A percentile compares a stretch with the other conserved stretches of the same genome.
Evolutionary conservation across 2,113 vertebrate genomes (phyloP).

Genomic region (Osmerus mordax): DNA sequence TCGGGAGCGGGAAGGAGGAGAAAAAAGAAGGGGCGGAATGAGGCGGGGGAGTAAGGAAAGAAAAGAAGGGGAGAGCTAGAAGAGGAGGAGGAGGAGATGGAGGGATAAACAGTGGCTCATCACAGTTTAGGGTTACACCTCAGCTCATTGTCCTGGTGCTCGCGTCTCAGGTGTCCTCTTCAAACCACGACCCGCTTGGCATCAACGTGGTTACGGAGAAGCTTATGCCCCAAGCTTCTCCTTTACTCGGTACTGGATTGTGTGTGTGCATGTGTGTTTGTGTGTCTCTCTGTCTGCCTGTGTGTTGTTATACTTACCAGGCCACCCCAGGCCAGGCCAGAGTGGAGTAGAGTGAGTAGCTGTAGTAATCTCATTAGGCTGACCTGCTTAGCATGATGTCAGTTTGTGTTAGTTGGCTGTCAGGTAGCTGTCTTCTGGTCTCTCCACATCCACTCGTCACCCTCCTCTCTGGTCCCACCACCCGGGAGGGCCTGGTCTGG

Average conservation of each 20-base stretch:
- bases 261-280: slow-evolving; percentile 1
- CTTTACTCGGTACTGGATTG: not conserved
- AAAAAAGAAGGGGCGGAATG: slow-evolving; percentile 14
- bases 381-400: slow-evolving; percentile 64
- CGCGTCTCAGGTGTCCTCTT: slow-evolving; percentile 75
- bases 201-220: slow-evolving; percentile 58
- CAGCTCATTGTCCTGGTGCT: slow-evolving; percentile 74
- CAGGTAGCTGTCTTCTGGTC: slow-evolving; percentile 46
- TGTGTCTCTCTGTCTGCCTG: slow-evolving; percentile 21
- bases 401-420: slow-evolving; percentile 55
- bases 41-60: slow-evolving; percentile 53
- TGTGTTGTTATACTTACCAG: slow-evolving; percentile 15
- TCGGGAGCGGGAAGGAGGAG: not conserved
- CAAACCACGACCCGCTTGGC: slow-evolving; percentile 69
- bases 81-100: slow-evolving; percentile 13
- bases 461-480: too few species aligned
- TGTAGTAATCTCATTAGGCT: slow-evolving; percentile 67
- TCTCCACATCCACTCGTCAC: too few species aligned
- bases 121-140: slow-evolving; percentile 73
- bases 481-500: too few species aligned
- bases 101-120: slow-evolving; percentile 60
- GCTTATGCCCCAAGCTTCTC: slow-evolving; percentile 47
- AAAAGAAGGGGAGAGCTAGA: slow-evolving; percentile 48
- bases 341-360: slow-evolving; percentile 29
- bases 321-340: slow-evolving; percentile 11